Evolutionary conservation across 2,113 vertebrate genomes (phyloP).

Genomic region (Anarhynchus alexandrinus): DNA sequence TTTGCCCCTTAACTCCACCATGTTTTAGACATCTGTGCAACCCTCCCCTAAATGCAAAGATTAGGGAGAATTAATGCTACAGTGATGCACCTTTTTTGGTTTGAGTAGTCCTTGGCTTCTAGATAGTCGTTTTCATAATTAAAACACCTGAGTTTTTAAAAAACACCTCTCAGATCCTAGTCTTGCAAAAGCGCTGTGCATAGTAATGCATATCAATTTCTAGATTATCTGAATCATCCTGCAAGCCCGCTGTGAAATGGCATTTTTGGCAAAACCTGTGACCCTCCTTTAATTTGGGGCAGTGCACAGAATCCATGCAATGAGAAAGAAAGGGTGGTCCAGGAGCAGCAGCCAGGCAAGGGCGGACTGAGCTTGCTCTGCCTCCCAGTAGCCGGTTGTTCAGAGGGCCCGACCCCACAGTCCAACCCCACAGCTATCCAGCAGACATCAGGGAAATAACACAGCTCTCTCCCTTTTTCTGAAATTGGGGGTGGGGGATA

Average conservation of each 20-base stretch:
- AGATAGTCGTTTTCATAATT: background rate
- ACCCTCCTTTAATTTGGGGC: background rate
- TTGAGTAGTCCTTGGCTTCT: background rate
- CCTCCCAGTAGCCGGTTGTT: background rate
- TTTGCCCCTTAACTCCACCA: background rate
- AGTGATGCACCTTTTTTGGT: background rate
- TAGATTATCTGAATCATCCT: background rate
- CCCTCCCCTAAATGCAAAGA: background rate
- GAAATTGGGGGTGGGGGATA: background rate
- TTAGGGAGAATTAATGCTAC: background rate
- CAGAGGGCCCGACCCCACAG: background rate
- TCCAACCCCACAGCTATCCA: background rate
- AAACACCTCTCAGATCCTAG: background rate
- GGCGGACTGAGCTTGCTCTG: background rate
- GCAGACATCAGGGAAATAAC: background rate
- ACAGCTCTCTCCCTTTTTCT: background rate
- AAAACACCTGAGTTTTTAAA: background rate
- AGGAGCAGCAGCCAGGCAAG: background rate
- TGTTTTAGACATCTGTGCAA: background rate
- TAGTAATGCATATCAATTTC: accelerated
- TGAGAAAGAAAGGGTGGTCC: background rate
- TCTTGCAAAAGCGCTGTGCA: background rate
- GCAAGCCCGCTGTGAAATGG: background rate
- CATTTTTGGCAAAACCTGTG: background rate
- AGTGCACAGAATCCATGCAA: background rate